Conservation (phyloP, 2,797 vertebrate genomes). For the Trematomus bernacchii region DNA sequence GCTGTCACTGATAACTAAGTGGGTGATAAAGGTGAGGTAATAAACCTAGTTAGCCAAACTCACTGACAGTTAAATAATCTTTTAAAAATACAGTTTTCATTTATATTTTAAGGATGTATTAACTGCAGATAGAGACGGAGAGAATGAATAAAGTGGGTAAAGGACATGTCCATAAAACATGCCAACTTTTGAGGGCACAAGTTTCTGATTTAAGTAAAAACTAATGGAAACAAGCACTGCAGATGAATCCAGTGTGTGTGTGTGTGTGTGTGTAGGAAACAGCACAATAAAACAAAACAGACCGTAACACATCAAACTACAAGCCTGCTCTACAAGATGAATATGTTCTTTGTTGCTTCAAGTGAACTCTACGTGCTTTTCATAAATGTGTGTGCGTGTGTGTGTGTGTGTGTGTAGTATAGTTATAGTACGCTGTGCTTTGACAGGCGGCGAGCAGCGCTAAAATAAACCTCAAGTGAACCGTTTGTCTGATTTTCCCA, state of each 20-base stretch:
- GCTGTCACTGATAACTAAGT: too few relatives aligned
- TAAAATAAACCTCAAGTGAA: constrained; percentile 74
- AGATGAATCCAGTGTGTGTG: constrained; percentile 42
- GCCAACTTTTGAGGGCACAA: constrained; percentile 51
- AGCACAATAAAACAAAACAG: constrained; percentile 71
- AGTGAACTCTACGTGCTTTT: constrained; percentile 62
- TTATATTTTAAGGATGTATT: constrained; percentile 39
- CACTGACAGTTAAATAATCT: neutral
- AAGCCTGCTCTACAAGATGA: constrained; percentile 58
- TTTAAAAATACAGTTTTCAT: constrained; percentile 30
- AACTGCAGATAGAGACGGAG: constrained; percentile 36
- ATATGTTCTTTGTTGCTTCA: constrained; percentile 77
- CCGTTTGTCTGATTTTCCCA: constrained; percentile 80
- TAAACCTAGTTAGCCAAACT: neutral
- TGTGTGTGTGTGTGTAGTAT: constrained; percentile 1
- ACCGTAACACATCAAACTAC: constrained; percentile 74
- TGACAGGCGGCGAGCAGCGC: constrained; percentile 68
- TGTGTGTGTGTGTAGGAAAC: constrained; percentile 35
- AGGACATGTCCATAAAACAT: constrained; percentile 46
- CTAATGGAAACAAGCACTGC: constrained; percentile 58
- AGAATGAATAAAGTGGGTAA: constrained; percentile 40
- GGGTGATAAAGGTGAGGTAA: neutral
- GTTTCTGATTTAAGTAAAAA: constrained; percentile 64
- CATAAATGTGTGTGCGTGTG: constrained; percentile 8
- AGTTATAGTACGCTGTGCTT: constrained; percentile 53